phyloP scores from a whole-genome alignment of 2,113 vertebrate species.

The Tragelaphus scriptus region DNA sequence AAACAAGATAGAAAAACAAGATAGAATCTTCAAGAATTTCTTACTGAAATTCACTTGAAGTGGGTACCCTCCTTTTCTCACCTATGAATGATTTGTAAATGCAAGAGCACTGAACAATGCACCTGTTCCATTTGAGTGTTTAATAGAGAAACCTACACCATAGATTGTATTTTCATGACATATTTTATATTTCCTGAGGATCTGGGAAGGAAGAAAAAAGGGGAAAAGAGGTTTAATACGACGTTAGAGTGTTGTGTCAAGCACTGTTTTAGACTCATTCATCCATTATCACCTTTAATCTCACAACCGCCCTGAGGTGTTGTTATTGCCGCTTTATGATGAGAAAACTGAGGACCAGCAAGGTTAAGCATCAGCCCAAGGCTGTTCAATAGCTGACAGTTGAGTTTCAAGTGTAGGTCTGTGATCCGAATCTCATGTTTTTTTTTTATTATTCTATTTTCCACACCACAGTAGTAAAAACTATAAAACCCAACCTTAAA shows the following conservation, averaged over 20 bases:
- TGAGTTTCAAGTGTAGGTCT: neutral
- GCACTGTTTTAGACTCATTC: neutral
- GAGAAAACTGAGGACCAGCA: neutral
- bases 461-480: neutral
- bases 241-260: neutral
- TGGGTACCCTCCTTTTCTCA: neutral
- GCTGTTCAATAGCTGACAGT: neutral
- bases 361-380: neutral
- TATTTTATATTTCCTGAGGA: neutral
- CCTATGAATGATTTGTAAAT: neutral
- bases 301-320: neutral
- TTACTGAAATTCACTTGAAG: neutral
- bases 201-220: neutral
- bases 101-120: neutral
- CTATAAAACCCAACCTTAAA: neutral
- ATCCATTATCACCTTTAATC: neutral
- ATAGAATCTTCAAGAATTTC: no score
- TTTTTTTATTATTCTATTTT: neutral
- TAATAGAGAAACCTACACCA: neutral
- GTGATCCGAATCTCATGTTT: neutral
- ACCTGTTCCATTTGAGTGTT: neutral
- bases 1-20: neutral
- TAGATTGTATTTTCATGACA: neutral
- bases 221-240: neutral
- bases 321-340: neutral